Base-by-base conservation (phyloP, 2,888 invertebrate genomes). In the Nemotelus pantherinus region DNA sequence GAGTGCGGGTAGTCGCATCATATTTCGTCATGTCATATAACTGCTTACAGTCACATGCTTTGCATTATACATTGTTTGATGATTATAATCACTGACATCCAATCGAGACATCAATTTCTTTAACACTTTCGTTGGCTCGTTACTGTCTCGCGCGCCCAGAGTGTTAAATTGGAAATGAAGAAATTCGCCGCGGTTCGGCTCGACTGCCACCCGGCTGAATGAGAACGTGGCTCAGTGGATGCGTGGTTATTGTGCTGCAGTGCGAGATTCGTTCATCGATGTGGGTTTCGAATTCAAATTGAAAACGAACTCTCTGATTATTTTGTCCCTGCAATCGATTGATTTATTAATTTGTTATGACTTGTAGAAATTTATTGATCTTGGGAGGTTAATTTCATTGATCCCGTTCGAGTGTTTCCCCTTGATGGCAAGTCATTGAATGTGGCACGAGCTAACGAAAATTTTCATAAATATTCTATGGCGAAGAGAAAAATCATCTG, bases 321-420 rank as follows among this genome's bases (percentile, higher is more conserved):
- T 55, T 70, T 70, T 70, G 72, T 60, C 76, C 65, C 76, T 63
- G 65, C 65, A 39, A 68, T 68, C 53, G 67, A 55, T 57, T 77
- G 76, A 77, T 68, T 77, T 77, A 77, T 77, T 77, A 77, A 77
- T 77, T 77, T 77, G 76, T 77, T 77, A 77, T 77, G 76, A 77
- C 68, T 77, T 48, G 67, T 65, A 68, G 57, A 43, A 77, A 77
- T 77, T 77, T 77, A 77, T 68, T 76, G 65, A 65, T 55, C 64
- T 64, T 43, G 45, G 10, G 55, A 57, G 76, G 76, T 76, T 76
- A 76, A 76, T 76, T 76, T 50, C 76, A 74, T 74, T 74, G 74
- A 74, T 63, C 74, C 48, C 74, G 48, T 47, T 74, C 48, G 74
- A 74, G 48, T 74, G 39, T 74, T 72, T n/a, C 63, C 53, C 41